Evolutionary conservation across 1,140 invertebrate species (phyloP), one percentile per base, ranked within the genome.

Genomic region (Magallana gigas): DNA sequence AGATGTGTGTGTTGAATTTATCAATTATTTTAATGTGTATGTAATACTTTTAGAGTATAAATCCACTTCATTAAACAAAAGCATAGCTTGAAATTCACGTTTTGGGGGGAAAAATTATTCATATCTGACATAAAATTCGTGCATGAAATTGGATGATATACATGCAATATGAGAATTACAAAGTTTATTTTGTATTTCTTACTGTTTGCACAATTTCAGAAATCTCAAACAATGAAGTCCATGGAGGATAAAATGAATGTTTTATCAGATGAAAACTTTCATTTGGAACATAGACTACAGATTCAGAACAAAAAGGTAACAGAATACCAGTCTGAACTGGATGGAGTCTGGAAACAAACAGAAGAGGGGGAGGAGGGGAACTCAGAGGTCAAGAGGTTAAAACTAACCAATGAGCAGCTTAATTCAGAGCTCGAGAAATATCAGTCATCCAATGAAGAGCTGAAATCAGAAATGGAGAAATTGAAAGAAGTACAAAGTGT

Each of bases 321-420:
- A 57, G 87, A 89, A 57, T 89, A 83, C 57, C 59, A 88, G 36
- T 59, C 83, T n/a, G 88, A 89, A 84, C 59, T 91, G 11, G 88
- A 80, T 48, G 85, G 85, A 14, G 8, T 86, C 4, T 36, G 85
- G 29, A 83, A 57, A 60, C n/a, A 60, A 36, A 56, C 58, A 60
- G 23, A 86, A 57, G 85, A 86, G 29, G 56, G 9, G 4, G 8
- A 23, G 11, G 48, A 86, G 14, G 64, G 84, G n/a, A 16, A 14
- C 1, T 6, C 57, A 83, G 14, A 83, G 48, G 81, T 58, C 16
- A 56, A 83, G 9, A 57, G 16, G 57, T 57, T 57, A 8, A n/a
- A 57, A 14, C 18, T 56, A 83, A 12, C 48, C n/a, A 58, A 57
- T 57, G 81, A 83, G 4, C 48, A 83, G 18, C 9, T 57, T 16